Evolutionary conservation across 2,888 invertebrate genomes (phyloP).

Genomic region (Anaspis maculata): DNA sequence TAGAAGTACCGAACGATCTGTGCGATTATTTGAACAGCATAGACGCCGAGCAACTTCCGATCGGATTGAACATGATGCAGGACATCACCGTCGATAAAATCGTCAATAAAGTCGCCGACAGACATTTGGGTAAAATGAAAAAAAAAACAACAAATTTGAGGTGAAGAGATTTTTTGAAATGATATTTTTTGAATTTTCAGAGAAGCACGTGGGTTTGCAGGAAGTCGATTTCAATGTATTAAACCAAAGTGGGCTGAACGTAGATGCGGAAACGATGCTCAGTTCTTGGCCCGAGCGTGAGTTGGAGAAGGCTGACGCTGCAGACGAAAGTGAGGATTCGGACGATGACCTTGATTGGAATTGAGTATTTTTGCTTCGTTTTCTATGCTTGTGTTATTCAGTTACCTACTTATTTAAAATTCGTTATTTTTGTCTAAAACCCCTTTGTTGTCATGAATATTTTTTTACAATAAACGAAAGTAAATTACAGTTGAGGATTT

Average conservation of each 20-base stretch:
- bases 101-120: slow-evolving; percentile 6
- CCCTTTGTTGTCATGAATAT: no score
- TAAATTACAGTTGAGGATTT: no score
- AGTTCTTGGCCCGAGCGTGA: neutral
- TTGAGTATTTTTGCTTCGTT: no score
- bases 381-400: no score
- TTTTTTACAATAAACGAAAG: no score
- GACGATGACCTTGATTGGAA: no score
- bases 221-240: neutral
- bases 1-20: slow-evolving; percentile 3
- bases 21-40: slow-evolving; percentile 7
- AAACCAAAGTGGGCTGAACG: neutral
- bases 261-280: neutral
- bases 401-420: no score
- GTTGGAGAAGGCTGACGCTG: neutral
- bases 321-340: neutral
- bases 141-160: no score
- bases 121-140: neutral
- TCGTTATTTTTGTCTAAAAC: no score
- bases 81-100: slow-evolving; percentile 5
- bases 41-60: slow-evolving; percentile 2
- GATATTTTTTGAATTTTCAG: neutral
- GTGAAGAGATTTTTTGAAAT: neutral
- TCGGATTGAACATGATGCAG: slow-evolving; percentile 7
- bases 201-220: neutral